Percentiles rank a stretch among this genome's conserved stretches.
These are phyloP conservation scores for Falco punctatus DNA, from an alignment of 2,113 vertebrate species.

Conservation along the genomic window DNA sequence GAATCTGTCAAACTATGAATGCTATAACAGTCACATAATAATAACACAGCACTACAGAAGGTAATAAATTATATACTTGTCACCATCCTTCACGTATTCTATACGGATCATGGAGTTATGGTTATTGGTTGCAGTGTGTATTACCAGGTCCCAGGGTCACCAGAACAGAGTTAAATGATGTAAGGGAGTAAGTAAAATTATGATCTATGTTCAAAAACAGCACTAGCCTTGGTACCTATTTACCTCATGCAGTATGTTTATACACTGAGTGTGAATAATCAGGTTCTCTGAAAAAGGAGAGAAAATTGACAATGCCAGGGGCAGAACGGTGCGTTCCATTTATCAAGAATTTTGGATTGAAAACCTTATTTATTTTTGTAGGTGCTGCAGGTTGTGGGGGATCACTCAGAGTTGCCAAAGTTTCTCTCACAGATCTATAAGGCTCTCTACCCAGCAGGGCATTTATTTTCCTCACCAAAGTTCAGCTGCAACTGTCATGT, in stretches of 20 bases:
- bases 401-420: not conserved
- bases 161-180: slow-evolving; percentile 58
- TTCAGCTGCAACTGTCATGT: not conserved
- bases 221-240: slow-evolving; percentile 51
- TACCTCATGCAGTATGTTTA: slow-evolving; percentile 47
- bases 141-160: slow-evolving; percentile 62
- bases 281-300: slow-evolving; percentile 30
- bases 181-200: slow-evolving; percentile 58
- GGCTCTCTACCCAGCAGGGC: not conserved
- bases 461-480: slow-evolving; percentile 2
- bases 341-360: slow-evolving; percentile 24
- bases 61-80: slow-evolving; percentile 53
- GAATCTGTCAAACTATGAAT: slow-evolving; percentile 67
- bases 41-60: slow-evolving; percentile 59
- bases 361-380: slow-evolving; percentile 8
- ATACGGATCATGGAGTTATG: slow-evolving; percentile 35
- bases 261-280: slow-evolving; percentile 58
- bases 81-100: slow-evolving; percentile 48
- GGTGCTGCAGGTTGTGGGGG: not conserved
- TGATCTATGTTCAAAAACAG: slow-evolving; percentile 51
- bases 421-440: not conserved
- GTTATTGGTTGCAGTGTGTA: slow-evolving; percentile 54
- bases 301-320: slow-evolving; percentile 31
- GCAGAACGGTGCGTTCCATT: not conserved
- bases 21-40: slow-evolving; percentile 68